Evolutionary conservation across 2,113 vertebrate species (phyloP).

Genomic region (Microcebus lehilahytsara): DNA sequence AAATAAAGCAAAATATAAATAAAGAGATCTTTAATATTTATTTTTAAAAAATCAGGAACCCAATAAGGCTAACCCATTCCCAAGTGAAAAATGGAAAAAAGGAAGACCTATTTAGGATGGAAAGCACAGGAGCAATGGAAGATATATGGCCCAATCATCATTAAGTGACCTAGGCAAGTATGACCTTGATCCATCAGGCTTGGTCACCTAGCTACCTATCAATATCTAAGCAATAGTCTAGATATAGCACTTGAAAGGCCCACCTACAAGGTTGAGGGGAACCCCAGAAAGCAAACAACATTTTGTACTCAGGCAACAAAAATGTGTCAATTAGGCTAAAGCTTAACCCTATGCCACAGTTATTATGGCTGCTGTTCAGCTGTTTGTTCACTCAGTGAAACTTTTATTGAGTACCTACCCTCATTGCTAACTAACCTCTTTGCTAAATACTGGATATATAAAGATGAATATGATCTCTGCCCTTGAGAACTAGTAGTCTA

Average conservation of each 20-base stretch:
- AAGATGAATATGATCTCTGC: background rate
- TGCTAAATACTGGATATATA: background rate
- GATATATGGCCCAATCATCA: background rate
- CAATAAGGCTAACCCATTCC: background rate
- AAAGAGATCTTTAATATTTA: background rate
- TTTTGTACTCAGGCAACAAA: conserved; percentile 38
- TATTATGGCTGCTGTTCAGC: background rate
- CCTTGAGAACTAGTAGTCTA: background rate
- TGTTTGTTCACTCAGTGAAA: background rate
- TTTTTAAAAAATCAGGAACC: background rate
- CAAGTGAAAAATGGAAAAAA: background rate
- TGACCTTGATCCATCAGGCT: background rate
- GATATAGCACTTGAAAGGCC: background rate
- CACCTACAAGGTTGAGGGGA: background rate
- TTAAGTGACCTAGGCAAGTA: background rate
- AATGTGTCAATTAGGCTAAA: background rate
- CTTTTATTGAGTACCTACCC: background rate
- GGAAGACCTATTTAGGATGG: background rate
- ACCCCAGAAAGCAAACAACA: background rate
- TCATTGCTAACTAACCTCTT: background rate
- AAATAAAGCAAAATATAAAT: conserved; percentile 29
- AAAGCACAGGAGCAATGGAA: background rate
- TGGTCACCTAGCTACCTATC: background rate
- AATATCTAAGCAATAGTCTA: background rate
- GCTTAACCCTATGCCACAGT: conserved; percentile 5